Base-by-base conservation (phyloP, 2,113 vertebrate species). In the Meleagris gallopavo region DNA sequence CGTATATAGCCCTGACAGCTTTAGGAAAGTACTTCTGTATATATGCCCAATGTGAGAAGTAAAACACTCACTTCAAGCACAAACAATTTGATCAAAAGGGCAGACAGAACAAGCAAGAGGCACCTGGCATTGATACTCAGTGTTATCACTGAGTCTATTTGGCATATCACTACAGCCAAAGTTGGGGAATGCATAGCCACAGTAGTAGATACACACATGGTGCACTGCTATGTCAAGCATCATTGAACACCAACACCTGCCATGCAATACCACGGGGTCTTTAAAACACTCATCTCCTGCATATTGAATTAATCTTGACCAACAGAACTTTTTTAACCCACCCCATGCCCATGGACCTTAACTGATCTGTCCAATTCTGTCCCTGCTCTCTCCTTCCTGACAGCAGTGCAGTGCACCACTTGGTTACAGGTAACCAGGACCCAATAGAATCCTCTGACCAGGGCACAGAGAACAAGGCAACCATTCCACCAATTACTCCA, bases 141-240 rank as follows among this genome's bases (percentile, higher is more conserved):
- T 1, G 0, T 60, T 61, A 38, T 16, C 72, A 24, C 9, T 48
- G 61, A 18, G 65, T 15, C 54, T 73, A 48, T 32, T 36, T 36
- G 72, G 67, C 41, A 2, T 12, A 8, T 6, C 3, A 40, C 86
- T 34, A 4, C 21, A 64, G 67, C 67, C 80, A 52, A 69, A 19
- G 17, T 11, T 46, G 64, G 6, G 29, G 20, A n/a, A 21, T 0
- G 0, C 4, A 6, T 34, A 3, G 9, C 48, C 69, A 6, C 34
- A n/a, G 1, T 0, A 36, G 24, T 4, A 9, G 0, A 10, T 15
- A 8, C n/a, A 4, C 0, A 0, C 8, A 6, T 1, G 6, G n/a
- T 19, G 25, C 1, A 1, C 64, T 24, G 62, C 24, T 2, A 17
- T 0, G 2, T 20, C 11, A 2, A 24, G 36, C 46, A 8, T 9